Percentiles rank a stretch among this genome's conserved stretches.
Conservation (phyloP, 2,888 invertebrate genomes). For the Agelastica alni region DNA sequence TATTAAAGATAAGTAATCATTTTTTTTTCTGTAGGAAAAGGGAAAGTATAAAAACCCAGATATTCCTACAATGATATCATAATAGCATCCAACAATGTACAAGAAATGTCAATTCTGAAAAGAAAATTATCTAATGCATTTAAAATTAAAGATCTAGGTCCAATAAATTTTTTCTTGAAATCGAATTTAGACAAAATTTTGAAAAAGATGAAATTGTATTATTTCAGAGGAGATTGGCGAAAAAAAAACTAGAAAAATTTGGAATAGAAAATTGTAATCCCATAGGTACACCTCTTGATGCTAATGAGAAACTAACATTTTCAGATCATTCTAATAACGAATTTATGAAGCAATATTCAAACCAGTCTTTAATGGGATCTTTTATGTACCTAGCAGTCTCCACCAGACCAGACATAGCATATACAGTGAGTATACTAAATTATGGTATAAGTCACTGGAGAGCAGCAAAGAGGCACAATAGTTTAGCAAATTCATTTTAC, state of each 20-base stretch:
- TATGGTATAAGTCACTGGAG: not conserved
- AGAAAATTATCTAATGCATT: not conserved
- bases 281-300: not conserved
- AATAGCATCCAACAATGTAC: not conserved
- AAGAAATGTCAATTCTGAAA: not conserved
- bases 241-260: not conserved
- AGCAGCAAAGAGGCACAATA: not conserved
- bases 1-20: too few species aligned
- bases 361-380: not conserved
- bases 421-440: not conserved
- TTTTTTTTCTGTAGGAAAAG: too few species aligned
- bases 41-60: too few species aligned
- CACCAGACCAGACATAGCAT: not conserved
- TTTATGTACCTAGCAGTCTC: not conserved
- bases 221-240: not conserved
- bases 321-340: not conserved
- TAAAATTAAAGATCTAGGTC: not conserved
- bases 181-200: not conserved
- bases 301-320: not conserved
- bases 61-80: too few species aligned
- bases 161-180: not conserved
- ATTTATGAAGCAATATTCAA: not conserved
- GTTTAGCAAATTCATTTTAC: too few species aligned
- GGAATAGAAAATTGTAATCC: conserved; percentile 1
- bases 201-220: not conserved